Base-by-base conservation (phyloP, 1,140 invertebrate species). In the Drosophila lini region DNA sequence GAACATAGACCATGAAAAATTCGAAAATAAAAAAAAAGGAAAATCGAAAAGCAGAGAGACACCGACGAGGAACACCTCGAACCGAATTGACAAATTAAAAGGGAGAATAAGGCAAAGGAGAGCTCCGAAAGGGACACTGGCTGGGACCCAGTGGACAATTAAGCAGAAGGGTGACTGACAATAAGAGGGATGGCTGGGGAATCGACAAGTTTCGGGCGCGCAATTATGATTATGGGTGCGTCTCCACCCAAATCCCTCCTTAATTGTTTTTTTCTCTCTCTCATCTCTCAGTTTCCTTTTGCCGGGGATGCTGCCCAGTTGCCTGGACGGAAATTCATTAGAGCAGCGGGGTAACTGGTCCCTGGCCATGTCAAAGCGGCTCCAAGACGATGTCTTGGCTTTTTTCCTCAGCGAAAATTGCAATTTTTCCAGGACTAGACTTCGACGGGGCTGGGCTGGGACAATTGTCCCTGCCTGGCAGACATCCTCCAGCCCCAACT, bases 241-340 rank as follows among this genome's bases (percentile, higher is more conserved):
- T 83, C 71, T 50, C 41, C 48, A 16, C 25, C 58, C 57, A 60
- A 74, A 74, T 67, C 76, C 73, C 44, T 59, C 63, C 80, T 89
- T 89, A 88, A 89, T 88, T 89, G 84, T 88, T 88, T 85, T 82
- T 86, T 73, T 86, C 25, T 74, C 44, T 38, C 59, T 47, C 52
- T 48, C 61, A 56, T 63, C 61, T 67, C n/a, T 52, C 42, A 15
- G 70, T 47, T 32, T 55, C 13, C 41, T 45, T 44, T 25, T 63
- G 45, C 67, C 61, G 56, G 84, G 75, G 67, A 74, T 84, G 79
- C 70, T 81, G 62, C 78, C 78, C 78, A 80, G 77, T 81, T 81
- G 80, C 63, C 74, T 80, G 84, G 84, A 81, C 85, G 85, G 84
- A 89, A 89, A 89, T 89, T 89, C 84, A 89, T 89, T 89, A 89